Conservation (phyloP, 2,113 vertebrate species). For the Ictalurus furcatus region DNA sequence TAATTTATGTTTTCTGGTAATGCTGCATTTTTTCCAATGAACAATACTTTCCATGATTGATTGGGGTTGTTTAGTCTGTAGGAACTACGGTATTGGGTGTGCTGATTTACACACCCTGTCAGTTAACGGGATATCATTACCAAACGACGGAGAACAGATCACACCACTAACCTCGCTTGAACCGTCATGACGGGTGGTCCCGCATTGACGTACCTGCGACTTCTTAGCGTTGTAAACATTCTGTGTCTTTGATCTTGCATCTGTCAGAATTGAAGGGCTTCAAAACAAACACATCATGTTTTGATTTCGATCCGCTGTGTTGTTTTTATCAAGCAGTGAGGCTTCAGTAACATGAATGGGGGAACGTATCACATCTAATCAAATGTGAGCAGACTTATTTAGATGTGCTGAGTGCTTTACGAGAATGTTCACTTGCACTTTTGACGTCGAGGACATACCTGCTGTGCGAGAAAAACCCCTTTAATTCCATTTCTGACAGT, state of each 20-base stretch:
- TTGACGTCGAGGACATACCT: not conserved
- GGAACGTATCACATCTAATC: constrained; percentile 29
- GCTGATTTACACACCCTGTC: constrained; percentile 82
- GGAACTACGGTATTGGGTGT: constrained; percentile 76
- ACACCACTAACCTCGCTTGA: constrained; percentile 64
- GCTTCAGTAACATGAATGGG: not conserved
- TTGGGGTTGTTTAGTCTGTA: constrained; percentile 89
- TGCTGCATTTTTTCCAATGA: constrained; percentile 72
- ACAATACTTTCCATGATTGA: constrained; percentile 78
- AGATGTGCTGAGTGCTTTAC: not conserved
- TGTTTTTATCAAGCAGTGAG: constrained; percentile 15
- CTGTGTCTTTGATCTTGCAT: constrained; percentile 44
- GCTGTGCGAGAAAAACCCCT: not conserved
- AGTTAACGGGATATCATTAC: constrained; percentile 85
- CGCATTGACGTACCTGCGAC: constrained; percentile 76
- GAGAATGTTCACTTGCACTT: not conserved
- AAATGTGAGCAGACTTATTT: not conserved
- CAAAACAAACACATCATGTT: constrained; percentile 46
- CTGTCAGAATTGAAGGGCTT: constrained; percentile 55
- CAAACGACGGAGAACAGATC: constrained; percentile 62
- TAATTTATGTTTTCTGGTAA: constrained; percentile 81
- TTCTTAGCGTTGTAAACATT: constrained; percentile 28
- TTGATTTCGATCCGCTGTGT: constrained; percentile 40
- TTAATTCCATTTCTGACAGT: constrained; percentile 10
- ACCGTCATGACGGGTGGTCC: constrained; percentile 89